Evolutionary conservation across 1,140 invertebrate species (phyloP), one percentile per base, ranked within the genome.

Genomic region (Zaprionus lachaisei): DNA sequence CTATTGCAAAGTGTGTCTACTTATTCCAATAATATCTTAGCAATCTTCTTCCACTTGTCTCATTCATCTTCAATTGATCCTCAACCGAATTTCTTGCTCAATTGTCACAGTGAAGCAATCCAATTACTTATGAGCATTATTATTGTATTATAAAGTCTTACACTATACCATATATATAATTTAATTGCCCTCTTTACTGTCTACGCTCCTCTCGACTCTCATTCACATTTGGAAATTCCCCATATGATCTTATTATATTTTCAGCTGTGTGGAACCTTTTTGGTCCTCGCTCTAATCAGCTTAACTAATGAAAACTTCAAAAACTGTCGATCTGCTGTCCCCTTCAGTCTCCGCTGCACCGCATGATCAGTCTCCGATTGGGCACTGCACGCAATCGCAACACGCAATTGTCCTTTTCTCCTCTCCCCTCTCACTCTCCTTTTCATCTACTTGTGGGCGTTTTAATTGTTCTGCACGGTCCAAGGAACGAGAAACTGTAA

Each of bases 291-390:
- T 56, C 55, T 83, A 86, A 86, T 89, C 84, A 86, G 83, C 83
- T 86, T 86, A 89, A 47, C 77, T 64, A 77, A 69, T 72, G 66
- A 79, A 80, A 77, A 82, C 47, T 63, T 64, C 56, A 75, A 64
- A 34, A 57, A 47, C 54, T 41, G 49, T 55, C 14, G 37, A 66
- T 56, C 41, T 26, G 2, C 6, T 15, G 37, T 17, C 11, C 34
- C 26, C 41, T 58, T 31, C 37, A 12, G 24, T 28, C 11, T 26
- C 9, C 11, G 31, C 6, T 11, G 22, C 15, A 5, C 24, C 34
- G 49, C 34, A 20, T 11, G 47, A 60, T 60, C 17, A 14, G 41
- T 20, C 7, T 3, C 6, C 41, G n/a, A 47, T 17, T n/a, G n/a
- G 3, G 41, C 41, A n/a, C 15, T 51, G 0, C 24, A 65, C 41